Base-by-base conservation (phyloP, 2,797 vertebrate genomes). In the Chanos chanos region DNA sequence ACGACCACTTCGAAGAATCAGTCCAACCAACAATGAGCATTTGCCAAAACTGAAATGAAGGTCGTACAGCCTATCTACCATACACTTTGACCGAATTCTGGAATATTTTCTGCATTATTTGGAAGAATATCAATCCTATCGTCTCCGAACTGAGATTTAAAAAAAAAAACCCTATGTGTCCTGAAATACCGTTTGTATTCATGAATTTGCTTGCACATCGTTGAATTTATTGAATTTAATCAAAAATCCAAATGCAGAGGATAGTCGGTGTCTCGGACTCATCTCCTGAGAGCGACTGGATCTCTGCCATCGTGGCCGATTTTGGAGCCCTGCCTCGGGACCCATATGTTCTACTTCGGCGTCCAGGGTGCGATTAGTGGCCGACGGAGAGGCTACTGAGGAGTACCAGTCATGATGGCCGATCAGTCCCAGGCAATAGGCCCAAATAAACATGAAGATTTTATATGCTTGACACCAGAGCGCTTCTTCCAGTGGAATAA, bases 281-380 rank as follows among this genome's bases (percentile, higher is more conserved):
- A 12, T 27, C 50, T 52, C 54, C 60, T 34, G 47, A 52, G 68
- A 27, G 47, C 13, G 21, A 27, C 56, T 65, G 48, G 62, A 56
- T 44, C 10, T 40, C 22, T 40, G 73, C 70, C 56, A 68, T 56
- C 53, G 3, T 34, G 39, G 8, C 50, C 45, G 34, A 40, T 41
- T 68, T 81, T 87, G 86, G 85, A 85, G 66, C 61, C 8, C 25
- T 81, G 81, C 85, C 86, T 74, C 55, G 72, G 76, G 78, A 80
- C 82, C 84, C 86, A 87, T 83, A 81, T 88, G 85, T 70, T 82
- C 67, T 7, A 47, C 63, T 27, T 65, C 16, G 76, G 70, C 75
- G 53, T 83, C 82, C 81, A 82, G 77, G 75, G 78, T 76, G 79
- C 53, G 80, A 79, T 83, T 80, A 81, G 74, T 68, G 69, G 48